Base-by-base conservation (phyloP, 2,113 vertebrate species). In the Lota lota region DNA sequence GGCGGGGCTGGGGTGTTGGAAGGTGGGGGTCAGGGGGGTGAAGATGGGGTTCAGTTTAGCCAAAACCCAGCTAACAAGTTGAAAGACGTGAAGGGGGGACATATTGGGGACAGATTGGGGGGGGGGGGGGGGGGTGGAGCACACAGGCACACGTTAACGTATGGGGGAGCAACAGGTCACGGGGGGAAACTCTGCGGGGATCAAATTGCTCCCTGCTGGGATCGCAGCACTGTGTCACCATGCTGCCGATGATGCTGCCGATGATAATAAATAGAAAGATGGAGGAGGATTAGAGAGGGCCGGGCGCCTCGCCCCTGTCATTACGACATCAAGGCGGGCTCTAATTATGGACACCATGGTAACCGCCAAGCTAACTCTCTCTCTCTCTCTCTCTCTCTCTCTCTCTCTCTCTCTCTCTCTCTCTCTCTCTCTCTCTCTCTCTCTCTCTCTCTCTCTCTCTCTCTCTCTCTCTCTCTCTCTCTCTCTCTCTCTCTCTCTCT, bases 181-280 rank as follows among this genome's bases (percentile, higher is more conserved):
- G 68, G 66, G 64, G 79, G 3, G 65, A 82, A 28, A 57, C 28
- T 28, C 28, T 3, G 28, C 4, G 28, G 28, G 28, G 1, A 56
- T 58, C 84, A 87, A 84, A 90, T 86, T 84, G 86, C 77, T 89
- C 79, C 86, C 74, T 67, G 60, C 81, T 81, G 57, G 16, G 61
- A 75, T 68, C 69, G 51, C 64, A 69, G 88, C 72, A 69, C 11
- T 21, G 58, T 20, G 57, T n/a, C 57, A 7, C 57, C 18, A n/a
- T n/a, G 70, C 78, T 74, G 81, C 85, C 75, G 79, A 79, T 76
- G 74, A 64, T 74, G 89, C 83, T 53, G 77, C 82, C 69, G 73
- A 82, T 67, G 85, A 90, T 85, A 90, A 91, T 85, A 90, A 90
- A 90, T 90, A 90, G 87, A 90, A 85, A 10, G 40, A 79, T 78